Base-by-base conservation (phyloP, 2,797 vertebrate species). In the Artibeus jamaicensis region DNA sequence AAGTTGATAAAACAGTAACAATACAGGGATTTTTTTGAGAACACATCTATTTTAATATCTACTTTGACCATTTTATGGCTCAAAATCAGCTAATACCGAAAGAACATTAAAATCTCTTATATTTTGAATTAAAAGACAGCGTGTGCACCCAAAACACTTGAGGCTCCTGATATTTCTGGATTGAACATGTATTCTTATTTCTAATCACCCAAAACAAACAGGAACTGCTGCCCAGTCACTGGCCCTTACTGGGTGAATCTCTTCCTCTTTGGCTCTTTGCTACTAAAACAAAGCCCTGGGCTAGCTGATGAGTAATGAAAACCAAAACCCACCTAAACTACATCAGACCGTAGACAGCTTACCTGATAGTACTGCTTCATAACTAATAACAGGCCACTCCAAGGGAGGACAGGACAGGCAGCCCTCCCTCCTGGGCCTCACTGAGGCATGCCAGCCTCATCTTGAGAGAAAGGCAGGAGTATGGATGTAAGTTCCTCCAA, bases 61-160 rank as follows among this genome's bases (percentile, higher is more conserved):
- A 32, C 37, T 97, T 68, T 81, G 57, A 89, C 86, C 22, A 59
- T 4, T 55, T 71, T 0, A 78, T 34, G 34, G 82, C 77, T 93
- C 86, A 85, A 96, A 97, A 89, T 76, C 55, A 86, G 55, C 34
- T 86, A 91, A 86, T 11, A 24, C 11, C 39, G 62, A 59, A 90
- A 84, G 29, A 94, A 79, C 53, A 86, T 57, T 50, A 34, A 89
- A 86, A 53, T 3, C 44, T 95, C 53, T 91, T 86, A 6, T 81
- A 89, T 42, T 70, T 6, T 65, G 3, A 77, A 95, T 92, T 82
- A 9, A n/a, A 94, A 89, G n/a, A 50, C 39, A 79, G 59, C 7
- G 82, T 44, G 29, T 42, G 42, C 19, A 22, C 39, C 53, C 26
- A 37, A 73, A 90, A 89, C 2, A 85, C 3, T 53, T 9, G 6